Evolutionary conservation across 37 sponge, comb jelly and placozoan species (phyloP), one percentile per base, ranked within the genome.

Genomic region (Geodia barretti): DNA sequence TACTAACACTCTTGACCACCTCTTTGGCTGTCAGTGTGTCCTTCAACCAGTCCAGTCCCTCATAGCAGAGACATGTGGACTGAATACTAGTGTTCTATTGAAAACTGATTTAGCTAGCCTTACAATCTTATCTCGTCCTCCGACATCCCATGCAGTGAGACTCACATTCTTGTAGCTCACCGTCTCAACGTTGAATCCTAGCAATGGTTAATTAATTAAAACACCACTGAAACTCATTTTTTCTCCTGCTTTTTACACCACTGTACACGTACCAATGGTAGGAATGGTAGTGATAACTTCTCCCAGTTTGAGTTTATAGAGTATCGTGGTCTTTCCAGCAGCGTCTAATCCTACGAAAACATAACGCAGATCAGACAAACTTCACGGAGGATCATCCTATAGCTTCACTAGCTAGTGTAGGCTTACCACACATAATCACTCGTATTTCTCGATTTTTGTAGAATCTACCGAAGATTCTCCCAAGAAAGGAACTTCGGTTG

Each of bases 261-360:
- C n/a, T n/a, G n/a, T n/a, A n/a, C n/a, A n/a, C n/a, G 54, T 77
- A 87, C 87, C 94, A 29, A 94, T 94, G 28, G 90, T 94, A 26
- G 95, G 95, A 17, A 95, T 95, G 30, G 95, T 95, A 26, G 95
- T 95, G 54, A 95, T 92, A n/a, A 95, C 92, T 65, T 95, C 95
- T 39, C 95, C 95, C 23, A 95, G 70, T 42, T 95, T 95, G 32
- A 95, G 92, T 73, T 88, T 91, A 77, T 95, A 95, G 35, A 95
- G 80, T n/a, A n/a, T n/a, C n/a, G n/a, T n/a, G n/a, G n/a, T n/a
- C n/a, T n/a, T n/a, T n/a, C n/a, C n/a, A n/a, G n/a, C n/a, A n/a
- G n/a, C n/a, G n/a, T n/a, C n/a, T n/a, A n/a, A n/a, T n/a, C n/a
- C n/a, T n/a, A n/a, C n/a, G n/a, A n/a, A n/a, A n/a, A n/a, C n/a